Conservation (phyloP, 2,888 invertebrate genomes). For the Branchellion lobata region DNA sequence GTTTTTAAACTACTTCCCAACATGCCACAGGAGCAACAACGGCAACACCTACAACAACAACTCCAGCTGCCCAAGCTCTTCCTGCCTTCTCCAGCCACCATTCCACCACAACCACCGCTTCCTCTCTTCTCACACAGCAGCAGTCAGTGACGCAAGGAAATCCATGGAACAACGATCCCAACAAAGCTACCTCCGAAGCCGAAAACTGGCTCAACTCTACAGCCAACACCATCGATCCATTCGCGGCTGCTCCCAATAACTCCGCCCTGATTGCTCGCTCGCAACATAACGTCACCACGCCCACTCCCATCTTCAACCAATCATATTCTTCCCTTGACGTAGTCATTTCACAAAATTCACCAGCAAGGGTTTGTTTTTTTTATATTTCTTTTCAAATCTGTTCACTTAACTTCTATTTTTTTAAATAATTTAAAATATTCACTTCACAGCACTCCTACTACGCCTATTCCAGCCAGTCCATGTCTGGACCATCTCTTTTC, state of each 20-base stretch:
- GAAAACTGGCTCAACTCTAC: conserved; percentile 47
- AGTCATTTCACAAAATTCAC: neutral
- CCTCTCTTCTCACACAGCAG: neutral
- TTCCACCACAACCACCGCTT: neutral
- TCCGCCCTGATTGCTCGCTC: conserved; percentile 6
- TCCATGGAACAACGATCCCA: conserved; percentile 41
- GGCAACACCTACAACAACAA: neutral
- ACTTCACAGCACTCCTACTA: no score
- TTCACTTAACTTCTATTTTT: no score
- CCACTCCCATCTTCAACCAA: neutral
- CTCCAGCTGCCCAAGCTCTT: neutral
- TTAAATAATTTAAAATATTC: no score
- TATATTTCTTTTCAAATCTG: neutral
- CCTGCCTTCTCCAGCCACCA: neutral
- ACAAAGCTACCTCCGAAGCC: conserved; percentile 53
- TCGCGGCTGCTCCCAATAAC: conserved; percentile 46
- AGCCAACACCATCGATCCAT: conserved; percentile 48
- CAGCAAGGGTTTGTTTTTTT: neutral
- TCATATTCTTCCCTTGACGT: neutral
- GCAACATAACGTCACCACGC: neutral
- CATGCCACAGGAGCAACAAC: neutral
- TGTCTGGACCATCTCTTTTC: neutral
- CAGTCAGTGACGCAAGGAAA: conserved; percentile 30
- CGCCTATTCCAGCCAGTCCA: no score
- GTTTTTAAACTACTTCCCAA: no score